A percentile compares a stretch with the other conserved stretches of the same genome.
phyloP scores from a whole-genome alignment of 2,888 invertebrate genomes.

The Eristalinus sepulchralis region DNA sequence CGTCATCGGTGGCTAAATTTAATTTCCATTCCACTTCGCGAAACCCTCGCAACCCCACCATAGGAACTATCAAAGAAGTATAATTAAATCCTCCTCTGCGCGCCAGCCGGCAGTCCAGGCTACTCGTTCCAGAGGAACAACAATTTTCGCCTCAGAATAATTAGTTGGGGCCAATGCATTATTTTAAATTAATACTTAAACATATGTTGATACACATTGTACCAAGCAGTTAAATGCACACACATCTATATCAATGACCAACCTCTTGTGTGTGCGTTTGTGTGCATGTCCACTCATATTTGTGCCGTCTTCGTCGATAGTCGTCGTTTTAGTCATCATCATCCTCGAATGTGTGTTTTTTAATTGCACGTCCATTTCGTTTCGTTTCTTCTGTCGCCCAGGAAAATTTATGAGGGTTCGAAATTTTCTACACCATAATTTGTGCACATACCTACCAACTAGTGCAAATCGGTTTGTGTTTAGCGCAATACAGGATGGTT shows the following conservation, averaged over 20 bases:
- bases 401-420: constrained; percentile 67
- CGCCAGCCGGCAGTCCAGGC: background rate
- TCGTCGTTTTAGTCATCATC: constrained; percentile 47
- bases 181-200: constrained; percentile 66
- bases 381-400: constrained; percentile 65
- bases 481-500: constrained; percentile 24
- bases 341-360: constrained; percentile 66
- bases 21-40: constrained; percentile 60
- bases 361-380: constrained; percentile 68
- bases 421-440: constrained; percentile 68
- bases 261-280: background rate
- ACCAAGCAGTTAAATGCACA: constrained; percentile 41
- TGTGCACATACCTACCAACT: constrained; percentile 37
- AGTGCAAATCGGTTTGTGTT: constrained; percentile 25
- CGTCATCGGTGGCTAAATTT: constrained; percentile 49
- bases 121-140: constrained; percentile 27
- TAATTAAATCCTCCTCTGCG: constrained; percentile 65
- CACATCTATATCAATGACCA: constrained; percentile 6
- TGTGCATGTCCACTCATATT: constrained; percentile 14
- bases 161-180: constrained; percentile 64
- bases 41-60: background rate
- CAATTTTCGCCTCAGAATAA: constrained; percentile 66
- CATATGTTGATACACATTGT: constrained; percentile 65
- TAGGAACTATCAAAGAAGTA: constrained; percentile 60
- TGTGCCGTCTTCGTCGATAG: constrained; percentile 37